Base-by-base conservation (phyloP, 2,888 invertebrate genomes). In the Macrophya annulata region DNA sequence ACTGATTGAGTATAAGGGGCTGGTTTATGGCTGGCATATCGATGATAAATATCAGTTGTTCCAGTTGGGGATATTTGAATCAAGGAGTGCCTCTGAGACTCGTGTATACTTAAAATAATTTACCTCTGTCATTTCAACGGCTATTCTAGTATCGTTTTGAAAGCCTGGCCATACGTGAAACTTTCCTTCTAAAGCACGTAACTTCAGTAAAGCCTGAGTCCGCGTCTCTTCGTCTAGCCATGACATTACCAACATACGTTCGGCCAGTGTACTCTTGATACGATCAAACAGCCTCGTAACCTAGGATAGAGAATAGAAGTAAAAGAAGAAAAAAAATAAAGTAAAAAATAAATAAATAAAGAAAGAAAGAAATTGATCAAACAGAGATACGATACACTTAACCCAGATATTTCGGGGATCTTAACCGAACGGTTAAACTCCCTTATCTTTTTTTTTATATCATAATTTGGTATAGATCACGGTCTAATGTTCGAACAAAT, bases 151-250 rank as follows among this genome's bases (percentile, higher is more conserved):
- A 84, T 92, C 90, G 86, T 93, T 93, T 87, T 91, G 88, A 87
- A 92, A 93, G 85, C 91, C 92, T 65, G 93, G 93, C 93, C 93
- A 94, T 71, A 94, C 93, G 88, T 93, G 91, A 90, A 94, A 94
- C 87, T 93, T 93, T 65, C 93, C 94, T 85, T 91, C 92, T 87
- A 94, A 90, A 21, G 92, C 91, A 74, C 91, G 90, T 85, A 94
- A 90, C 88, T 94, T 94, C 68, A 93, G 91, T 87, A 94, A 89
- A 21, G 94, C 94, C 86, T 92, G 92, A 21, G 92, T 91, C 87
- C 94, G 92, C 12, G 94, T 93, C 85, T 92, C 91, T 59, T 93
- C 93, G 88, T 94, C 94, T 82, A 94, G 90, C 94, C 94, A 94
- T 76, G 93, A 91, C 85, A 93, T 92, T 25, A 92, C 91, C 86